These are phyloP conservation scores for Drosophila grimshawi DNA, from an alignment of 1,140 invertebrate species.

Conservation along the genomic window DNA sequence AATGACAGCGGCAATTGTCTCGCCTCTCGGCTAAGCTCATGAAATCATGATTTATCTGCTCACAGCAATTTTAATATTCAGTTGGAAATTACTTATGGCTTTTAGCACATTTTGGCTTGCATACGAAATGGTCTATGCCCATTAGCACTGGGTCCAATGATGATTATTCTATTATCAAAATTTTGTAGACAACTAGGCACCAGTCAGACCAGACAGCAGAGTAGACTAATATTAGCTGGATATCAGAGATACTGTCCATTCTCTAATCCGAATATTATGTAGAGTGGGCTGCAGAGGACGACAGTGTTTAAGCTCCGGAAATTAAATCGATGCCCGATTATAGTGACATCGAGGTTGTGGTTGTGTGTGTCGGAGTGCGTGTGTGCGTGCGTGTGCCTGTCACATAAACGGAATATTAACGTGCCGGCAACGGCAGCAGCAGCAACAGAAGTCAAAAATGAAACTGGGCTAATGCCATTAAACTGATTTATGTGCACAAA, in stretches of 20 bases:
- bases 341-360: conserved; percentile 30
- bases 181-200: not conserved
- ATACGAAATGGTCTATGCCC: conserved; percentile 7
- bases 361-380: not conserved
- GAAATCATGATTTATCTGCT: not conserved
- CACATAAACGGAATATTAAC: conserved; percentile 31
- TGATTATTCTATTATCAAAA: conserved; percentile 9
- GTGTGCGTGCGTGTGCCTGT: not conserved
- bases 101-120: not conserved
- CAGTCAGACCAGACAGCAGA: not conserved
- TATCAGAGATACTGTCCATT: conserved; percentile 19
- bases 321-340: conserved; percentile 72
- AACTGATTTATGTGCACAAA: conserved; percentile 60
- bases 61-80: conserved; percentile 5
- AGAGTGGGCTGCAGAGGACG: not conserved
- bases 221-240: not conserved
- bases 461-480: conserved; percentile 56
- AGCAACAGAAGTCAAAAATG: conserved; percentile 26
- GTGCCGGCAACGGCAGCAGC: conserved; percentile 1
- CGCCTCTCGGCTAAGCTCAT: not conserved
- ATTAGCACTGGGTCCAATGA: conserved; percentile 14
- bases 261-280: conserved; percentile 46
- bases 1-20: not conserved
- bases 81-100: conserved; percentile 11
- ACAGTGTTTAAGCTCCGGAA: conserved; percentile 59